Evolutionary conservation across 2,113 vertebrate species (phyloP).

Genomic region (Psammodynastes pulverulentus): DNA sequence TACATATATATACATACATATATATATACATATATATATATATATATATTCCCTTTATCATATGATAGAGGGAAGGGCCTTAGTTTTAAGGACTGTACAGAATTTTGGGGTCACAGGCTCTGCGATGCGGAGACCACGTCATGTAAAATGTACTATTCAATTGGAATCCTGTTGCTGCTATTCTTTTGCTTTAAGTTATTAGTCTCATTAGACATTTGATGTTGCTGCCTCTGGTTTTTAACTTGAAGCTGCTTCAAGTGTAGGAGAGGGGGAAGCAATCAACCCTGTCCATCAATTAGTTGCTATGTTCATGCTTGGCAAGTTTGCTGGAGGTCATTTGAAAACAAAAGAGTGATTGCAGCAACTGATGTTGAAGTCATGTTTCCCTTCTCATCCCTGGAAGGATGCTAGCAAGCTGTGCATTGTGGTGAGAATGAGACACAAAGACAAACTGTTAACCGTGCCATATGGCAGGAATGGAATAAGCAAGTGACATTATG

Average conservation of each 20-base stretch:
- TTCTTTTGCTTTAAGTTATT: background rate
- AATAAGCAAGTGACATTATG: background rate
- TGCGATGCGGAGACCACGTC: background rate
- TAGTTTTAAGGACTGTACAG: background rate
- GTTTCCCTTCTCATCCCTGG: background rate
- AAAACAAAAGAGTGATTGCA: background rate
- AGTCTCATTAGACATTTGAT: constrained; percentile 21
- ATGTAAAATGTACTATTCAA: background rate
- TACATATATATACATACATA: too few species aligned
- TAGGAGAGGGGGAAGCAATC: constrained; percentile 15
- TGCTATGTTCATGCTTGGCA: constrained; percentile 44
- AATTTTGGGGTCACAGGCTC: background rate
- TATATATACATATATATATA: too few species aligned
- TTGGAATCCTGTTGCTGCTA: background rate
- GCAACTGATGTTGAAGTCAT: constrained; percentile 5
- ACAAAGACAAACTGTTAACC: background rate
- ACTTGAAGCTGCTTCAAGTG: constrained; percentile 12
- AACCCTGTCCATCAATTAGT: constrained; percentile 45
- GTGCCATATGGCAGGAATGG: background rate
- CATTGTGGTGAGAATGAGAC: background rate
- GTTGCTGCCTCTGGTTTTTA: constrained; percentile 21
- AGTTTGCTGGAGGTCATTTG: constrained; percentile 36
- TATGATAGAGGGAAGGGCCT: background rate
- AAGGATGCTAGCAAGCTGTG: background rate
- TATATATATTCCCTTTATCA: too few species aligned